Percentiles rank a stretch among this genome's conserved stretches.
Conservation (phyloP, 2,888 invertebrate genomes). For the Caenorhabditis panamensis region DNA sequence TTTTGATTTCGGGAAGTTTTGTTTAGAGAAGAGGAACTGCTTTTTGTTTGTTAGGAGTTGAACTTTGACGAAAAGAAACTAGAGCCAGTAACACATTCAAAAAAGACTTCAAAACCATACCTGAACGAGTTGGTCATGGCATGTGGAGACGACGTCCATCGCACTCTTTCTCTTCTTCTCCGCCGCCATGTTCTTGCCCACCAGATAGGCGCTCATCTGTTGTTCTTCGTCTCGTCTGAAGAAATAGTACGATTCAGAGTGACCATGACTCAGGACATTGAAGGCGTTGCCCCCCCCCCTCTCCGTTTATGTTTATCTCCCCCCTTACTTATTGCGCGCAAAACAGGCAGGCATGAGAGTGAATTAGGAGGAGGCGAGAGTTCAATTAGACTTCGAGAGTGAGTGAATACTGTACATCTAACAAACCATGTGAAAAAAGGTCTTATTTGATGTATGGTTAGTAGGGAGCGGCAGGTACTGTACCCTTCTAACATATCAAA, state of each 20-base stretch:
- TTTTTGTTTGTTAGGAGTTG: neutral
- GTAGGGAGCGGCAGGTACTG: slow-evolving; percentile 32
- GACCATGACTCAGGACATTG: slow-evolving; percentile 52
- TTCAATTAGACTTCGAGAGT: slow-evolving; percentile 29
- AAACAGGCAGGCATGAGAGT: slow-evolving; percentile 22
- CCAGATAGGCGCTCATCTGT: slow-evolving; percentile 58
- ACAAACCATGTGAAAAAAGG: neutral
- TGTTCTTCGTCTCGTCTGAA: slow-evolving; percentile 59
- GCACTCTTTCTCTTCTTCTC: slow-evolving; percentile 49
- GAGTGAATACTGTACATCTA: slow-evolving; percentile 6
- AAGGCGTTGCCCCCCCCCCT: no score
- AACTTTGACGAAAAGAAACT: neutral
- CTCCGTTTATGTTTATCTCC: slow-evolving; percentile 51
- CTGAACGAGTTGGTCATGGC: slow-evolving; percentile 51
- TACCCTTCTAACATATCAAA: slow-evolving; percentile 29
- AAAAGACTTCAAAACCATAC: slow-evolving; percentile 3
- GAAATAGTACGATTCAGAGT: slow-evolving; percentile 53
- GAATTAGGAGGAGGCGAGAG: slow-evolving; percentile 25
- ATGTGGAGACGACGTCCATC: slow-evolving; percentile 34
- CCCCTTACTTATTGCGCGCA: slow-evolving; percentile 36
- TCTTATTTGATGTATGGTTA: slow-evolving; percentile 21
- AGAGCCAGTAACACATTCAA: no score
- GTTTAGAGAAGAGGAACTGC: neutral
- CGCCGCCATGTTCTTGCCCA: slow-evolving; percentile 55
- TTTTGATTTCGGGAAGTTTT: neutral